phyloP scores from a whole-genome alignment of 92 coral and sea anemone genomes.

The Hydrozoanthus gracilis region DNA sequence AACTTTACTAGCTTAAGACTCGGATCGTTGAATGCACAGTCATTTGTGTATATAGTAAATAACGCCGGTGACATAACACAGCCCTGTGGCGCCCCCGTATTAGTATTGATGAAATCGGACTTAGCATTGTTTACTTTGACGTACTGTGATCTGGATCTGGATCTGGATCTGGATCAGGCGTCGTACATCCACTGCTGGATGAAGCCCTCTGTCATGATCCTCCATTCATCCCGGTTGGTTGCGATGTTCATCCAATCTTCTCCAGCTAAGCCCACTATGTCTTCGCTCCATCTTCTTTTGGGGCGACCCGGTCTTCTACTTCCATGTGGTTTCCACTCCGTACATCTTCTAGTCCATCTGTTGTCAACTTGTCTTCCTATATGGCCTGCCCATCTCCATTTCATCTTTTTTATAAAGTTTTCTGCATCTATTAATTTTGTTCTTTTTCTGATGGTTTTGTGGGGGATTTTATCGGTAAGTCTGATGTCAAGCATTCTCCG shows the following conservation, averaged over 20 bases:
- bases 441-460: neutral
- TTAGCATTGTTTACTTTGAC: too few relatives aligned
- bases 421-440: too few relatives aligned
- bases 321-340: neutral
- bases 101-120: too few relatives aligned
- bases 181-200: neutral
- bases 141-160: slow-evolving; percentile 18
- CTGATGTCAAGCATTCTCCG: neutral
- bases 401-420: neutral
- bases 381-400: too few relatives aligned
- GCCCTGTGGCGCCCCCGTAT: too few relatives aligned
- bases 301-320: neutral
- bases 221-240: neutral
- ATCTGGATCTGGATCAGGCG: neutral
- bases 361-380: neutral
- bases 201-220: neutral
- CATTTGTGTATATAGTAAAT: too few relatives aligned
- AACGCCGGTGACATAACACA: too few relatives aligned
- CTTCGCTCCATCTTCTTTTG: neutral
- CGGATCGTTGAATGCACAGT: too few relatives aligned
- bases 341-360: slow-evolving; percentile 8
- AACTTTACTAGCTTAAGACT: too few relatives aligned
- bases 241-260: neutral
- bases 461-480: neutral
- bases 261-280: neutral